phyloP scores from a whole-genome alignment of 2,113 vertebrate species.

The Mormyrus lacerda region DNA sequence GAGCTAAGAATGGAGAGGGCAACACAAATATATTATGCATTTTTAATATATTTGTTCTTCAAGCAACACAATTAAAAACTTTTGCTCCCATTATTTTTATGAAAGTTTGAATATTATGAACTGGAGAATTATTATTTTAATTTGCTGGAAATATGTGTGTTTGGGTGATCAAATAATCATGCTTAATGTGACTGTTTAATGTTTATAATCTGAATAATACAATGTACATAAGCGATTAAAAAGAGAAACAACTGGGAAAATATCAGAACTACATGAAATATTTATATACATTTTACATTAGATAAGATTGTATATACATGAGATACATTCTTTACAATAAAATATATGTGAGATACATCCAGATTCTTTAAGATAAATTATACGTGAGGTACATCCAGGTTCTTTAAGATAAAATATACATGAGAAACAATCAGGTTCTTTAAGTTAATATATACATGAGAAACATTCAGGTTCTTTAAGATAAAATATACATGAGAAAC shows the following conservation, averaged over 20 bases:
- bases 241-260: not conserved
- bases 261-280: constrained; percentile 18
- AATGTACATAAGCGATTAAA: constrained; percentile 24
- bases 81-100: constrained; percentile 53
- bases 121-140: constrained; percentile 38
- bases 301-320: not conserved
- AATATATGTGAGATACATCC: not conserved
- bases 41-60: constrained; percentile 56
- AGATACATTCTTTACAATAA: not conserved
- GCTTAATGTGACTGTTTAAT: constrained; percentile 18
- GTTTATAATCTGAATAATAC: constrained; percentile 5
- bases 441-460: not conserved
- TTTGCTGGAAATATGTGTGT: constrained; percentile 31
- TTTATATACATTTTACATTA: constrained; percentile 2
- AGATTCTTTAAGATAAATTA: not conserved
- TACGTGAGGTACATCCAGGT: not conserved
- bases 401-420: not conserved
- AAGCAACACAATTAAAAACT: constrained; percentile 55
- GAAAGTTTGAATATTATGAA: constrained; percentile 47
- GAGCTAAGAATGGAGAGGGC: constrained; percentile 33
- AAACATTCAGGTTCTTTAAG: not conserved
- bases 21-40: constrained; percentile 55
- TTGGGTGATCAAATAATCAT: constrained; percentile 18
- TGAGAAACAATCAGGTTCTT: not conserved
- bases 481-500: not conserved